These are phyloP conservation scores for Aulostomus chinensis DNA, from an alignment of 2,797 vertebrate genomes.

Conservation along the genomic window DNA sequence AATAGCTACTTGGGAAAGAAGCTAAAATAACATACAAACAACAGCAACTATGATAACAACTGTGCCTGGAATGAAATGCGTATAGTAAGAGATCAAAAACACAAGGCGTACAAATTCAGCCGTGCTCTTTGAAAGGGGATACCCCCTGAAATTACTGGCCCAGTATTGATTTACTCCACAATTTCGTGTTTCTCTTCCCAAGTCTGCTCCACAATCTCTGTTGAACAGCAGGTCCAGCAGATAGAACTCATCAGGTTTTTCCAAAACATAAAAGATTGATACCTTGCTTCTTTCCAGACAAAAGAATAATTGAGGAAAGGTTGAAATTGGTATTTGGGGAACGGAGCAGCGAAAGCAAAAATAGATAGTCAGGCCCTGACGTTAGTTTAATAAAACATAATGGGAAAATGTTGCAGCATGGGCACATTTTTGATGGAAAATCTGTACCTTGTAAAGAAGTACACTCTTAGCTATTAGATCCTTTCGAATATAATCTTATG, in stretches of 20 bases:
- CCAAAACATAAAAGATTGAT: constrained; percentile 86
- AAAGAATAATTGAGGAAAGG: constrained; percentile 73
- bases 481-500: constrained; percentile 26
- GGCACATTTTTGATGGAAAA: constrained; percentile 61
- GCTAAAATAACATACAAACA: constrained; percentile 99
- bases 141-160: constrained; percentile 82
- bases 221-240: constrained; percentile 80
- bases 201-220: constrained; percentile 79
- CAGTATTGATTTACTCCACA: constrained; percentile 90
- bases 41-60: constrained; percentile 98
- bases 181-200: constrained; percentile 85
- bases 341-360: constrained; percentile 64
- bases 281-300: constrained; percentile 76
- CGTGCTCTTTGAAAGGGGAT: constrained; percentile 88
- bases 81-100: constrained; percentile 90
- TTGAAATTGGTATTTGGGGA: constrained; percentile 79
- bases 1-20: constrained; percentile 98
- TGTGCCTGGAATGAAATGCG: constrained; percentile 90
- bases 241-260: constrained; percentile 79
- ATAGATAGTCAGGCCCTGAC: constrained; percentile 63
- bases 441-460: constrained; percentile 46
- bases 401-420: constrained; percentile 68
- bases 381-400: constrained; percentile 80
- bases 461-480: constrained; percentile 30
- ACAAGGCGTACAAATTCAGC: constrained; percentile 86